Evolutionary conservation across 2,797 vertebrate species (phyloP).

Genomic region (Decapterus maruadsi): DNA sequence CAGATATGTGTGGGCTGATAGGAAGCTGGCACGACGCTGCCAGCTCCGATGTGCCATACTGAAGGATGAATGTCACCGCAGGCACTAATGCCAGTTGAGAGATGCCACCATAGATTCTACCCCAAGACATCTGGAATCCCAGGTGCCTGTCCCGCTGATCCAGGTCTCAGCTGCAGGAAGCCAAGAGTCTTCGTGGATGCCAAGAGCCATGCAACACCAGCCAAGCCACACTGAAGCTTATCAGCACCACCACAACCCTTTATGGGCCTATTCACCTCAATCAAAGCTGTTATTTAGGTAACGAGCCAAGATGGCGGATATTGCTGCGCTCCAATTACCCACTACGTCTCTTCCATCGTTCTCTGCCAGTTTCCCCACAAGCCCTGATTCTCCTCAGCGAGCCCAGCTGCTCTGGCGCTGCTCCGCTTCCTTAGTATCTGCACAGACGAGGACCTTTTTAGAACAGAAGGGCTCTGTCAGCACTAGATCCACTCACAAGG

Average conservation of each 20-base stretch:
- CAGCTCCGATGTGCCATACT: constrained; percentile 59
- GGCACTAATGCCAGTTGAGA: constrained; percentile 70
- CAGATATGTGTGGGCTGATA: constrained; percentile 67
- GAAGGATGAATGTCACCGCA: constrained; percentile 76
- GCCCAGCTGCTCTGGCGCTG: constrained; percentile 80
- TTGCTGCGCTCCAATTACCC: constrained; percentile 74
- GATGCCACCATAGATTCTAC: constrained; percentile 74
- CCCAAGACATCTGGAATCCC: constrained; percentile 84
- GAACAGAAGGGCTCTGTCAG: constrained; percentile 76
- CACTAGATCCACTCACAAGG: constrained; percentile 40
- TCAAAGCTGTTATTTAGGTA: constrained; percentile 83
- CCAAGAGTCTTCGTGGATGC: constrained; percentile 61
- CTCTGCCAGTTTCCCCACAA: constrained; percentile 79
- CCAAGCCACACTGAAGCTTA: constrained; percentile 75
- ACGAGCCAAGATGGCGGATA: constrained; percentile 81
- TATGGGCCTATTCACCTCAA: constrained; percentile 80
- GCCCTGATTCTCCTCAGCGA: constrained; percentile 73
- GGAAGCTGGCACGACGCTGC: constrained; percentile 72
- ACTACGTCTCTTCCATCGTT: constrained; percentile 62
- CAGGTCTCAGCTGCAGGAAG: constrained; percentile 84
- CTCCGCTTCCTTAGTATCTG: constrained; percentile 61
- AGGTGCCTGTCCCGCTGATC: constrained; percentile 76
- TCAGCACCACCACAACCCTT: constrained; percentile 76
- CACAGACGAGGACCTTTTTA: constrained; percentile 58
- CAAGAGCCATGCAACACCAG: constrained; percentile 54